These are phyloP conservation scores for Sinocyclocheilus anophthalmus DNA, from an alignment of 2,113 vertebrate species.

Conservation along the genomic window DNA sequence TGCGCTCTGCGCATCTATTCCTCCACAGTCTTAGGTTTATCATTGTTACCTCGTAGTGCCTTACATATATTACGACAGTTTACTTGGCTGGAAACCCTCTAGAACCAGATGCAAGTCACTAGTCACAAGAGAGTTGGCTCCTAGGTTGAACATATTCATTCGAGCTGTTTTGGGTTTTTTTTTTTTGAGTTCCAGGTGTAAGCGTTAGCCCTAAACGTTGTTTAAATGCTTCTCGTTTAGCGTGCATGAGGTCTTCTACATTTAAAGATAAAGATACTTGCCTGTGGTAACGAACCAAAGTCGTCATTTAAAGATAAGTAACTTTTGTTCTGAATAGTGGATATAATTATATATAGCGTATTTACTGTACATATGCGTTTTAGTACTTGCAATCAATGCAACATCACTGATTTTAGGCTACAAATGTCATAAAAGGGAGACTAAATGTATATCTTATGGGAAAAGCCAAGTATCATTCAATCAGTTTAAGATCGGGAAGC, in stretches of 20 bases:
- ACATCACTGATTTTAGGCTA: slow-evolving; percentile 56
- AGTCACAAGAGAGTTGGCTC: slow-evolving; percentile 60
- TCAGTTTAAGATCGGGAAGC: background rate
- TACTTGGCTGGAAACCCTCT: slow-evolving; percentile 82
- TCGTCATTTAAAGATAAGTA: slow-evolving; percentile 66
- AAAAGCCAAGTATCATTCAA: slow-evolving; percentile 45
- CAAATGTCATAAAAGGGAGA: slow-evolving; percentile 51
- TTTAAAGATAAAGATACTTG: slow-evolving; percentile 54
- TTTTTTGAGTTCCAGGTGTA: slow-evolving; percentile 72
- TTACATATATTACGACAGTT: slow-evolving; percentile 89
- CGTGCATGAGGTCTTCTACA: slow-evolving; percentile 69
- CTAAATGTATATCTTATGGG: slow-evolving; percentile 1
- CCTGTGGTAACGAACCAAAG: slow-evolving; percentile 76
- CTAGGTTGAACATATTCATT: slow-evolving; percentile 65
- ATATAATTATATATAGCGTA: slow-evolving; percentile 64
- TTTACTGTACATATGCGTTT: slow-evolving; percentile 62
- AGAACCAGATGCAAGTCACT: slow-evolving; percentile 77
- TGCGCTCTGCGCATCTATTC: slow-evolving; percentile 69
- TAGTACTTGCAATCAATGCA: slow-evolving; percentile 31
- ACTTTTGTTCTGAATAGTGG: slow-evolving; percentile 62
- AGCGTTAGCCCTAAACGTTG: slow-evolving; percentile 67
- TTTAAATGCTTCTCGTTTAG: slow-evolving; percentile 55
- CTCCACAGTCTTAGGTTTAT: slow-evolving; percentile 82
- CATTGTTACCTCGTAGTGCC: slow-evolving; percentile 97
- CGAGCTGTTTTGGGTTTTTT: slow-evolving; percentile 58